These are phyloP conservation scores for Protodeltote pygarga DNA, from an alignment of 2,888 invertebrate genomes.

Conservation along the genomic window DNA sequence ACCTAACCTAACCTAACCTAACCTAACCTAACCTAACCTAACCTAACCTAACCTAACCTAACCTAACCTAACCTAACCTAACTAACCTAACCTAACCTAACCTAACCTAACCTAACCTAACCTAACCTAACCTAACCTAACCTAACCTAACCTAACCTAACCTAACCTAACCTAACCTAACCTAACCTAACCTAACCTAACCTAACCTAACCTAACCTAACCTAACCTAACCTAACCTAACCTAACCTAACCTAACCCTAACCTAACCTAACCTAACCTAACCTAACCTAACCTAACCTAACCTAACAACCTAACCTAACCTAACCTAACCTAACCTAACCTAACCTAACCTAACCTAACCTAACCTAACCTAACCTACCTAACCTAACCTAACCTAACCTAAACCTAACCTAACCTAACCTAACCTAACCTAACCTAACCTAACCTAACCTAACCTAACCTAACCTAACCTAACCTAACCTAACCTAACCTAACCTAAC, in stretches of 20 bases:
- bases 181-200: slow-evolving; percentile 38
- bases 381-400: slow-evolving; percentile 35
- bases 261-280: slow-evolving; percentile 32
- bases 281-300: slow-evolving; percentile 33
- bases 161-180: slow-evolving; percentile 21
- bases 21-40: slow-evolving; percentile 19
- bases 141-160: slow-evolving; percentile 40
- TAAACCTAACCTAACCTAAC: slow-evolving; percentile 46
- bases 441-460: slow-evolving; percentile 29
- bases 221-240: slow-evolving; percentile 35
- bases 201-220: slow-evolving; percentile 33
- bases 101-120: slow-evolving; percentile 38
- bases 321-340: slow-evolving; percentile 45
- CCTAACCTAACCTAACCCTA: slow-evolving; percentile 36
- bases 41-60: slow-evolving; percentile 35
- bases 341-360: slow-evolving; percentile 50
- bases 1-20: slow-evolving; percentile 1
- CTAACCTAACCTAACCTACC: slow-evolving; percentile 48
- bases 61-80: slow-evolving; percentile 44
- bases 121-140: slow-evolving; percentile 44
- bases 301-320: slow-evolving; percentile 26
- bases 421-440: slow-evolving; percentile 28
- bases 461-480: slow-evolving; percentile 28
- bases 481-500: background rate
- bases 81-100: slow-evolving; percentile 42